Evolutionary conservation across 2,888 invertebrate genomes (phyloP), one percentile per base, ranked within the genome.

Genomic region (Lysandra bellargus): DNA sequence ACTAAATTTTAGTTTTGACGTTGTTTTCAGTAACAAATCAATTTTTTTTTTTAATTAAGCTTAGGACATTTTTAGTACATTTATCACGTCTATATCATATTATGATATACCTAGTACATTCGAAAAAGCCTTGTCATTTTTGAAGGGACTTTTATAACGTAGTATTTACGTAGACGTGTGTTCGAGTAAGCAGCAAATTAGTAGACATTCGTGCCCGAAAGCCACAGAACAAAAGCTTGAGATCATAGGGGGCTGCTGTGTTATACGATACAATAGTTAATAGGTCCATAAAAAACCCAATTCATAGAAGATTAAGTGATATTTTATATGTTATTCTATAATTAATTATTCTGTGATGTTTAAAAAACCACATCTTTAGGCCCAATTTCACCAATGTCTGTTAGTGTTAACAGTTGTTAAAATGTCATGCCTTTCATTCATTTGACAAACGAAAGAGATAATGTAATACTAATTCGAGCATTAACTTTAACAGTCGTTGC

Each of bases 191-290:
- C 64, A 9, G 30, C 64, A 64, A 64, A 64, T 64, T 57, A 57
- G 17, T 57, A 61, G 30, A 64, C 64, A 64, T 64, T 64, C 64
- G 64, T 64, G 30, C 64, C 30, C 64, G 30, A 64, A 64, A 64
- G 64, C 64, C 64, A 64, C 64, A 64, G 30, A 30, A 64, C 64
- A 64, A 30, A 64, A 64, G 64, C 64, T 64, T 30, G 30, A 64
- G 23, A 64, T 64, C 23, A 30, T 30, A 30, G 30, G 64, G 64
- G 64, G 64, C 61, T 7, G 61, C 7, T 61, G 17, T 61, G 23
- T 61, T 57, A 17, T 57, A 57, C 57, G 17, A 49, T 49, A 49
- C 9, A 49, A 49, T 49, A 17, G 57, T 57, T 17, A 23, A 23
- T 23, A 57, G 57, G 17, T 17, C 17, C 4, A 3, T 57, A 57